Conservation (phyloP, 2,113 vertebrate genomes). For the Strigops habroptila region DNA sequence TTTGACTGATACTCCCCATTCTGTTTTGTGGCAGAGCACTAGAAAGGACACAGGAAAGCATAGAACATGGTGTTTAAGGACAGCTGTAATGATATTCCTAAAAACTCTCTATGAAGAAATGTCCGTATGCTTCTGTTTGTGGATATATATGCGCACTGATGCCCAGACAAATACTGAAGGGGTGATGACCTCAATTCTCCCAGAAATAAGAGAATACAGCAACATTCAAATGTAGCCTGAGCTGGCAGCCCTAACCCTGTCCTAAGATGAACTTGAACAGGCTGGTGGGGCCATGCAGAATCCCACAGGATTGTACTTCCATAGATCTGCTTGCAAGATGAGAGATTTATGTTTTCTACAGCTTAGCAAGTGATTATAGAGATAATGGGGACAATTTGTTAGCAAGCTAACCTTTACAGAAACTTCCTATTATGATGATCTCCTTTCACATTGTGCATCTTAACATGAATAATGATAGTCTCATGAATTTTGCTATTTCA, state of each 20-base stretch:
- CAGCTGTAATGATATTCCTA: background rate
- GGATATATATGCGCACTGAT: background rate
- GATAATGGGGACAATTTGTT: background rate
- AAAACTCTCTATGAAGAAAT: background rate
- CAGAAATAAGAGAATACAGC: background rate
- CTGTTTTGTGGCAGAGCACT: background rate
- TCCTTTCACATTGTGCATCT: background rate
- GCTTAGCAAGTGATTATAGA: background rate
- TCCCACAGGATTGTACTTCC: fast-evolving
- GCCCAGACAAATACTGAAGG: background rate
- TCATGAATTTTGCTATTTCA: background rate
- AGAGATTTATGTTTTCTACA: background rate
- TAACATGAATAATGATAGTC: background rate
- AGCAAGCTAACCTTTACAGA: slow-evolving; percentile 15
- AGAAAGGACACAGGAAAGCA: background rate
- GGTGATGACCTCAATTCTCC: background rate
- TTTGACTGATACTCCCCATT: background rate
- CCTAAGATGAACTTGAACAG: background rate
- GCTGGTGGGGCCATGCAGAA: background rate
- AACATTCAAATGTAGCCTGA: background rate
- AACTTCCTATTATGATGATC: background rate
- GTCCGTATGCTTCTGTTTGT: background rate
- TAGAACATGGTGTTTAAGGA: background rate
- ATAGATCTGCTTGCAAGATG: background rate
- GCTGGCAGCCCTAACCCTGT: background rate